These are phyloP conservation scores for Scomberomorus guttatus DNA, from an alignment of 2,797 vertebrate species.

Conservation along the genomic window DNA sequence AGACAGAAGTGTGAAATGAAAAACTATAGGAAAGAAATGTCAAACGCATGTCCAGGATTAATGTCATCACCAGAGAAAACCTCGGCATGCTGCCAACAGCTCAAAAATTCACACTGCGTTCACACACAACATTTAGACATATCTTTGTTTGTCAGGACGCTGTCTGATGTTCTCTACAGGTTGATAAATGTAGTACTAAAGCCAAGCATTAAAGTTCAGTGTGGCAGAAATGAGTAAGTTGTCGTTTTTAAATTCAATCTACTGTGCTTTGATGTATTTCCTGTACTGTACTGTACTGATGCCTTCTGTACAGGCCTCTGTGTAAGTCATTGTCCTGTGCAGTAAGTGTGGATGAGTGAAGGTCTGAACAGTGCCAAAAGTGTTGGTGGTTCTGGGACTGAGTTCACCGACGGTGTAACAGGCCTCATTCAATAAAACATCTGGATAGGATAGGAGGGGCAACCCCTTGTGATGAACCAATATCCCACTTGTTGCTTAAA, in stretches of 20 bases:
- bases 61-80: no score
- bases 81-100: no score
- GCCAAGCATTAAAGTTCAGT: neutral
- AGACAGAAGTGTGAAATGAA: no score
- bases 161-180: no score
- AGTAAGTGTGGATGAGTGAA: neutral
- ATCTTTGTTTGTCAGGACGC: neutral
- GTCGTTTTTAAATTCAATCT: neutral
- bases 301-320: no score
- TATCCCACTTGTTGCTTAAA: constrained; percentile 12
- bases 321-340: neutral
- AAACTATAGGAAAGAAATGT: no score
- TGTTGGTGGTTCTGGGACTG: constrained; percentile 49
- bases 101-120: no score
- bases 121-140: no score
- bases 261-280: neutral
- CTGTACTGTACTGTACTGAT: no score
- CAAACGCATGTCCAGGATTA: no score
- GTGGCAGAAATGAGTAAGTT: no score
- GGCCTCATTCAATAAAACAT: constrained; percentile 50
- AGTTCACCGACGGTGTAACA: constrained; percentile 23
- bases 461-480: constrained; percentile 26
- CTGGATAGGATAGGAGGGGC: constrained; percentile 31
- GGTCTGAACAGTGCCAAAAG: constrained; percentile 17
- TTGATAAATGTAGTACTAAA: neutral